Conservation (phyloP, 2,797 vertebrate genomes). For the Agapornis canus region DNA sequence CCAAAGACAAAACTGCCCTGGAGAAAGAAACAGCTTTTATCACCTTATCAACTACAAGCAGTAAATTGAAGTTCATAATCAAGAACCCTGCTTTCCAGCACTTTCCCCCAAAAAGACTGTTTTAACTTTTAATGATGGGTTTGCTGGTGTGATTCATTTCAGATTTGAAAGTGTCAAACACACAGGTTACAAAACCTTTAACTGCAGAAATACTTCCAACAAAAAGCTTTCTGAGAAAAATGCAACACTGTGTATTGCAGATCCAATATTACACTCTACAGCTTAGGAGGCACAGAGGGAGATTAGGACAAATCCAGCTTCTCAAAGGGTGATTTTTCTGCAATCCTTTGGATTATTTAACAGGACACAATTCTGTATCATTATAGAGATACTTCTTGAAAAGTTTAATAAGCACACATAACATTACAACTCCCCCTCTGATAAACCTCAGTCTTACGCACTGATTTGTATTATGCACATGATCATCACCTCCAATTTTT, state of each 20-base stretch:
- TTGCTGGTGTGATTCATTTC: not conserved
- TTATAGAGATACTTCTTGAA: not conserved
- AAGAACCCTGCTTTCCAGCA: not conserved
- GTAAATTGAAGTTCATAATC: not conserved
- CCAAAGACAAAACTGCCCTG: not conserved
- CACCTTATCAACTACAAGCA: not conserved
- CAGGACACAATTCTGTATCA: not conserved
- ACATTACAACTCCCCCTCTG: too few relatives aligned
- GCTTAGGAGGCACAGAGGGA: not conserved
- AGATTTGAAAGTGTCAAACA: not conserved
- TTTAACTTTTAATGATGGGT: not conserved
- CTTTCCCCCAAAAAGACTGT: not conserved
- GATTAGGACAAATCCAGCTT: not conserved
- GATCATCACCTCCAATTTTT: not conserved
- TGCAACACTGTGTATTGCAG: not conserved
- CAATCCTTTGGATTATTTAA: not conserved
- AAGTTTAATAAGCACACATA: not conserved
- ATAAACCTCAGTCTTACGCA: not conserved
- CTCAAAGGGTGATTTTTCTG: not conserved
- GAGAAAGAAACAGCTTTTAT: not conserved
- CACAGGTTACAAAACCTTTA: not conserved
- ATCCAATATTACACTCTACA: not conserved
- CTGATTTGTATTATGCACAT: not conserved
- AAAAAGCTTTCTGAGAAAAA: not conserved
- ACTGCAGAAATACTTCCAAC: not conserved